Base-by-base conservation (phyloP, 2,888 invertebrate species). In the Phrixothrix hirtus region DNA sequence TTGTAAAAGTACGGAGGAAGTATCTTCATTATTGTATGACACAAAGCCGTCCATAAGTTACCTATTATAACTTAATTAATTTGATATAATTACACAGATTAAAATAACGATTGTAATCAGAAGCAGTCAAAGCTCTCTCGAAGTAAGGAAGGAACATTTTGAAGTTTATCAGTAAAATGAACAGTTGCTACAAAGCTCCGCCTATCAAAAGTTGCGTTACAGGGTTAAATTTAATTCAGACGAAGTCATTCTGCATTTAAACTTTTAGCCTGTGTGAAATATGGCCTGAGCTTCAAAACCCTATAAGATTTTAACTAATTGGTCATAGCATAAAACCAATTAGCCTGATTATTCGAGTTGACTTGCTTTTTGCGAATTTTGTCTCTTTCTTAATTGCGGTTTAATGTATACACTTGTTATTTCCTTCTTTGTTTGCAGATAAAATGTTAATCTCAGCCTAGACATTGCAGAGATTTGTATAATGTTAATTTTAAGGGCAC, bases 281-380 rank as follows among this genome's bases (percentile, higher is more conserved):
- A 65, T 62, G 61, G 57, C 61, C 51, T 47, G 55, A 49, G 61
- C 61, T 60, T 62, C 61, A 61, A 61, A 62, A 65, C 62, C 61
- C 61, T 61, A 59, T 57, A 65, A 66, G 65, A 64, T 59, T 67
- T 61, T 59, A 63, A 57, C 63, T 68, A 68, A 68, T 68, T 68
- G 66, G 65, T 66, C 65, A 65, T 64, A 65, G 63, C 64, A 64
- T 62, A 63, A 66, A 65, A 62, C 62, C 64, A 66, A 67, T 68
- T 68, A 65, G 62, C 47, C 55, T 63, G 66, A 67, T 68, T 68
- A 67, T 54, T 54, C 54, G 36, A 54, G 39, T 43, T 32, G 44
- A 54, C 44, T 54, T 49, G 49, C 39, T 54, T 49, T 48, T 34
- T 35, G 34, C 35, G 34, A 32, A 17, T 44, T 51, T 45, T 26